Base-by-base conservation (phyloP, 2,797 vertebrate genomes). In the Arrhamphus sclerolepis region DNA sequence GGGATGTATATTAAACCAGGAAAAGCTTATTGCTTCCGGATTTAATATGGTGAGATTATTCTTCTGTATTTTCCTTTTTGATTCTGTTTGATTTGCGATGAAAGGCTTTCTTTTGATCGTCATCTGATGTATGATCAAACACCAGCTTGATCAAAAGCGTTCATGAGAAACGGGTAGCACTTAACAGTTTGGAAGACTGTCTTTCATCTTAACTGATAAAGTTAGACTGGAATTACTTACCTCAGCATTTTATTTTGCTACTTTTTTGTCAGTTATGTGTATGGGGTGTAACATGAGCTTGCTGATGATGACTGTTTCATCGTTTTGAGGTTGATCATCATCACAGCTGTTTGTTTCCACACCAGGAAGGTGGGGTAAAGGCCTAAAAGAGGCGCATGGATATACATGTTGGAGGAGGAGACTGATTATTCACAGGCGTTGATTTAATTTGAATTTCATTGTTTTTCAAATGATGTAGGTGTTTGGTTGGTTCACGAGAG, bases 1-100 rank as follows among this genome's bases (percentile, higher is more conserved):
- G 14, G 34, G 34, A 38, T 38, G 34, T 14, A 38, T 38, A 38
- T 38, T 38, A 38, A 13, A 38, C 34, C 34, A 8, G 34, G 46
- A 11, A 48, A 43, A 2, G 24, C 62, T 18, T 22, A n/a, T 54
- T n/a, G 51, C 21, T 61, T 62, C 22, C 51, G 62, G 46, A n/a
- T 58, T 28, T 68, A 62, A 72, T 58, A 39, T 43, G 24, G 20
- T 66, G 53, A 60, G 41, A 66, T 74, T 72, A 60, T 63, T 75
- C 48, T 5, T 61, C 31, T 39, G 38, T 20, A 22, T 60, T 75
- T 70, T 76, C 83, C 66, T 60, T 54, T 54, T 52, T 51, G 46
- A 7, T 53, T 75, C 63, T 76, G 70, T 89, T 80, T 82, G 77
- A 81, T 81, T 78, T 41, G 61, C 4, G 73, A 88, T 87, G 57